These are phyloP conservation scores for Ptychochromis oligacanthus DNA, from an alignment of 2,113 vertebrate genomes.

Conservation along the genomic window DNA sequence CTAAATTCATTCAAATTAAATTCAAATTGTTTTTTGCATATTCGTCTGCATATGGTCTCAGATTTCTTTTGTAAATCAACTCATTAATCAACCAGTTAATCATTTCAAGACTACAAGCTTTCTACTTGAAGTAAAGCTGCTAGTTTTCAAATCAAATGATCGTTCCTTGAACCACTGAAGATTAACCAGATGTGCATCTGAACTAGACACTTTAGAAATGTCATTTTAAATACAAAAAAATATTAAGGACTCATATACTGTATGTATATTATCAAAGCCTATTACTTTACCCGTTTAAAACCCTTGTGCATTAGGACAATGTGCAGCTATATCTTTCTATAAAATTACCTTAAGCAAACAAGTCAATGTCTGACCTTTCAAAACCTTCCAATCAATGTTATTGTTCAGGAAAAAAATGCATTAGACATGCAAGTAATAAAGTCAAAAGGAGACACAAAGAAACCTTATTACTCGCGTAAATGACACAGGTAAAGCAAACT, in stretches of 20 bases:
- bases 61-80: fast-evolving
- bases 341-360: not conserved
- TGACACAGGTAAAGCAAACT: not conserved
- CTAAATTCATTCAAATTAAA: no score
- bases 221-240: not conserved
- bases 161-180: not conserved
- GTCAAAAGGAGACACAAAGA: not conserved
- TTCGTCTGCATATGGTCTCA: not conserved
- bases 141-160: not conserved
- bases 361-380: not conserved
- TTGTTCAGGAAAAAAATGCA: not conserved
- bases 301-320: not conserved
- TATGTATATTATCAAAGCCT: no score
- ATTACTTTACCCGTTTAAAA: not conserved
- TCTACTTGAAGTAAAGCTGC: not conserved
- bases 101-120: not conserved
- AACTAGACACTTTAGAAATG: not conserved
- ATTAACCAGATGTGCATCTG: not conserved
- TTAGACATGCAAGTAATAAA: not conserved
- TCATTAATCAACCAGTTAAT: not conserved
- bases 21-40: no score
- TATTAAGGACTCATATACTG: not conserved
- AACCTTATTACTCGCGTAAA: not conserved
- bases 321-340: not conserved
- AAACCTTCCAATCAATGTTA: not conserved